These are phyloP conservation scores for Eupeodes luniger DNA, from an alignment of 2,888 invertebrate genomes.

Conservation along the genomic window DNA sequence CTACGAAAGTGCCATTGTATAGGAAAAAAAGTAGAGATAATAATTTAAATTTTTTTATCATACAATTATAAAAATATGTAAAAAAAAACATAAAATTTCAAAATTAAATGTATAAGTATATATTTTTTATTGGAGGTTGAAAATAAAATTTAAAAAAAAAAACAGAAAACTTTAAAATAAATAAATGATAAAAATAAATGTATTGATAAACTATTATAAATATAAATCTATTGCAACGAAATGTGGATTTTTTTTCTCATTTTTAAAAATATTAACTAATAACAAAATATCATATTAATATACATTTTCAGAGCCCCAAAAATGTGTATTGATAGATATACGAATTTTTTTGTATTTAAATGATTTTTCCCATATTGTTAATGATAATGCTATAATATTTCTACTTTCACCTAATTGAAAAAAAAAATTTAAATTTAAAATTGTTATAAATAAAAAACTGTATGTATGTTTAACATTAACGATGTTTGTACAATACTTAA, in stretches of 20 bases:
- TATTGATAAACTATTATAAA: constrained; percentile 12
- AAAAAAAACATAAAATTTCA: not conserved
- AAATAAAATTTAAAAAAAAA: not conserved
- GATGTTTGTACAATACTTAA: not conserved
- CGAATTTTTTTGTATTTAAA: not conserved
- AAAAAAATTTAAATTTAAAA: not conserved
- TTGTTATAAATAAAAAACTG: not conserved
- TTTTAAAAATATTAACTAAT: not conserved
- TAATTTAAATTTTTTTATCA: not conserved
- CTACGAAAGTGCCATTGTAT: constrained; percentile 72
- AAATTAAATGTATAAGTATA: not conserved
- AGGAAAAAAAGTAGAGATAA: constrained; percentile 35
- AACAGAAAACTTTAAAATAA: constrained; percentile 10
- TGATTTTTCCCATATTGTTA: not conserved
- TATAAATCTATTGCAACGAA: constrained; percentile 57
- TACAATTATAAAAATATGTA: not conserved
- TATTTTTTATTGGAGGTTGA: constrained; percentile 19
- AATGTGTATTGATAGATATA: constrained; percentile 58
- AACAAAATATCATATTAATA: constrained; percentile 36
- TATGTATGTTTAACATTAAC: not conserved
- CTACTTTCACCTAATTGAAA: not conserved
- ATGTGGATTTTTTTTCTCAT: constrained; percentile 24
- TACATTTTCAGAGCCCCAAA: constrained; percentile 72
- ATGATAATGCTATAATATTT: not conserved
- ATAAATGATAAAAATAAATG: not conserved